These are phyloP conservation scores for Oryzaephilus surinamensis DNA, from an alignment of 1,140 invertebrate species.

Conservation along the genomic window DNA sequence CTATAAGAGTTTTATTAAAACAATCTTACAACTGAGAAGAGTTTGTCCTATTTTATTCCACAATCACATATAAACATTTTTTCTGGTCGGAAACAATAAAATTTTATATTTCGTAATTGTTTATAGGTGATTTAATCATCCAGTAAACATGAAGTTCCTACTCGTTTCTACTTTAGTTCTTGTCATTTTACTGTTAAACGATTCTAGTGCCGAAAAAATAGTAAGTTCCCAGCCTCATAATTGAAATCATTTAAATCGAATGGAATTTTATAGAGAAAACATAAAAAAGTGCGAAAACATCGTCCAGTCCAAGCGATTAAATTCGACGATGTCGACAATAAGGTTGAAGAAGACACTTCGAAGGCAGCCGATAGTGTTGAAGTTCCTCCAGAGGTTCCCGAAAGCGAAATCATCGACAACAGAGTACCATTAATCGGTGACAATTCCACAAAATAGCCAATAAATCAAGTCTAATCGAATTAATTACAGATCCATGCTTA, in stretches of 20 bases:
- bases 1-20: too few relatives aligned
- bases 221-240: conserved; percentile 11
- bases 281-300: conserved; percentile 7
- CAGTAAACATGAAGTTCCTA: conserved; percentile 21
- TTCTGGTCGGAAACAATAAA: conserved; percentile 1
- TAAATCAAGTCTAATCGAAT: background rate
- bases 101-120: background rate
- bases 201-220: conserved; percentile 16
- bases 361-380: conserved; percentile 4
- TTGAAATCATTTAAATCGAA: background rate
- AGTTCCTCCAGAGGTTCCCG: conserved; percentile 9
- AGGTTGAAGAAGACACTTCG: background rate
- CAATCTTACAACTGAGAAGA: too few relatives aligned
- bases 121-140: background rate
- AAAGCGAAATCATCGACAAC: conserved; percentile 19
- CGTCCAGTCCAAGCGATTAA: background rate
- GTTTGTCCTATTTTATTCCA: too few relatives aligned
- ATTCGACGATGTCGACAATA: background rate
- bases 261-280: conserved; percentile 4
- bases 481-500: conserved; percentile 56
- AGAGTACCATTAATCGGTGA: conserved; percentile 20
- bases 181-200: conserved; percentile 12
- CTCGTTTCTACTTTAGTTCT: conserved; percentile 11
- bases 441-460: background rate
- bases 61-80: too few relatives aligned